Evolutionary conservation across 2,888 invertebrate genomes (phyloP).

Genomic region (Meiosimyza decipiens): DNA sequence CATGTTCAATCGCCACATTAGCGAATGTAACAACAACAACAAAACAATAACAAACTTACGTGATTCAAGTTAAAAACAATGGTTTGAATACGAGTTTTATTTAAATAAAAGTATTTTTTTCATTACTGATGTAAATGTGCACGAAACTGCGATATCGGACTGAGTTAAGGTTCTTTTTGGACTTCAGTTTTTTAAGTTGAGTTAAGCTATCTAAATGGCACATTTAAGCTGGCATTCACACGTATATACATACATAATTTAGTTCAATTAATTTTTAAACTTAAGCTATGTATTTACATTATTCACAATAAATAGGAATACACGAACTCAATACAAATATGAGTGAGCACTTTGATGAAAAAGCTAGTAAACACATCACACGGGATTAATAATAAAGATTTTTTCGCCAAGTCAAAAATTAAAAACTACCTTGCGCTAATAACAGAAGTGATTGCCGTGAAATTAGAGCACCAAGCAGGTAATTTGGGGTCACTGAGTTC

Average conservation of each 20-base stretch:
- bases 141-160: not conserved
- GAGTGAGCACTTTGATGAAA: no score
- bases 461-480: no score
- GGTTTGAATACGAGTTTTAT: not conserved
- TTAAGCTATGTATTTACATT: no score
- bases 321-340: no score
- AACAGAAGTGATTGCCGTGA: no score
- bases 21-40: not conserved
- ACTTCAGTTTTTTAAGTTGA: not conserved
- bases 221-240: not conserved
- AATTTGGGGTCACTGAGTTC: no score
- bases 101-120: not conserved
- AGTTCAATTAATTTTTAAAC: no score
- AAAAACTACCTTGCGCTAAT: no score
- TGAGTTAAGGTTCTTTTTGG: not conserved
- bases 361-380: no score
- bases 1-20: not conserved
- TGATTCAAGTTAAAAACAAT: not conserved
- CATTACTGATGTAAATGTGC: not conserved
- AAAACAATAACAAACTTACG: not conserved
- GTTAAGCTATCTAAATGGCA: conserved; percentile 5
- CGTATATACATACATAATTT: not conserved
- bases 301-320: no score
- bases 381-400: no score
- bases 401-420: no score